Percentiles rank a stretch among this genome's conserved stretches.
Evolutionary conservation across 2,797 vertebrate species (phyloP).

Genomic region (Poeciliopsis paucimaculata): DNA sequence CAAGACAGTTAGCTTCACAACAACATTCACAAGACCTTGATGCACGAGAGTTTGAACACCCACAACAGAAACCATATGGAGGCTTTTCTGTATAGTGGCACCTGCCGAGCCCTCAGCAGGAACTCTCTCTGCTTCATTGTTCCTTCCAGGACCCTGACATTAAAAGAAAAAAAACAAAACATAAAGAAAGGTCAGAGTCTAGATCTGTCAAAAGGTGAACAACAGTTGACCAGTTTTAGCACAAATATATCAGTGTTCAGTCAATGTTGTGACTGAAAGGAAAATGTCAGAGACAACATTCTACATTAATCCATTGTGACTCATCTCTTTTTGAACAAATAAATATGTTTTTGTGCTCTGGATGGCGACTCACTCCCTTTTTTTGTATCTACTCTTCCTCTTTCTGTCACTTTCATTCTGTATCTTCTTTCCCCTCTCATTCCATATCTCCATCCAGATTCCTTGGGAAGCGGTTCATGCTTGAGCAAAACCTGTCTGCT

Average conservation of each 20-base stretch:
- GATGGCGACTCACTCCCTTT: slow-evolving; percentile 62
- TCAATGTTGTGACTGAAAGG: slow-evolving; percentile 23
- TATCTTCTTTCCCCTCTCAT: slow-evolving; percentile 47
- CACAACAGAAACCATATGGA: slow-evolving; percentile 21
- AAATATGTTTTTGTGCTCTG: slow-evolving; percentile 44
- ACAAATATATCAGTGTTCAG: slow-evolving; percentile 13
- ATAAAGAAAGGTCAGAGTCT: slow-evolving; percentile 3
- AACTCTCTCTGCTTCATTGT: slow-evolving; percentile 5
- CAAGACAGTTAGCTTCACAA: background rate
- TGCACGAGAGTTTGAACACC: slow-evolving; percentile 4
- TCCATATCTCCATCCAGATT: slow-evolving; percentile 36
- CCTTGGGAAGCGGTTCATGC: slow-evolving; percentile 63
- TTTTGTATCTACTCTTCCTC: slow-evolving; percentile 38
- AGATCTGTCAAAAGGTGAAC: slow-evolving; percentile 18
- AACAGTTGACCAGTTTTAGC: slow-evolving; percentile 11
- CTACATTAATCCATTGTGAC: slow-evolving; percentile 44
- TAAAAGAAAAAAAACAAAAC: background rate
- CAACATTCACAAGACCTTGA: slow-evolving; percentile 19
- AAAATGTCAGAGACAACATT: slow-evolving; percentile 18
- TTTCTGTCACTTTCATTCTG: slow-evolving; percentile 53
- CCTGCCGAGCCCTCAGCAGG: slow-evolving; percentile 3
- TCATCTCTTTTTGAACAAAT: slow-evolving; percentile 55
- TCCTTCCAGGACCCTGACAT: slow-evolving; percentile 7
- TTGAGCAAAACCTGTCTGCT: slow-evolving; percentile 57
- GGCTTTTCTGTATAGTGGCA: slow-evolving; percentile 13